These are phyloP conservation scores for Podarcis muralis DNA, from an alignment of 2,113 vertebrate genomes.

Conservation along the genomic window DNA sequence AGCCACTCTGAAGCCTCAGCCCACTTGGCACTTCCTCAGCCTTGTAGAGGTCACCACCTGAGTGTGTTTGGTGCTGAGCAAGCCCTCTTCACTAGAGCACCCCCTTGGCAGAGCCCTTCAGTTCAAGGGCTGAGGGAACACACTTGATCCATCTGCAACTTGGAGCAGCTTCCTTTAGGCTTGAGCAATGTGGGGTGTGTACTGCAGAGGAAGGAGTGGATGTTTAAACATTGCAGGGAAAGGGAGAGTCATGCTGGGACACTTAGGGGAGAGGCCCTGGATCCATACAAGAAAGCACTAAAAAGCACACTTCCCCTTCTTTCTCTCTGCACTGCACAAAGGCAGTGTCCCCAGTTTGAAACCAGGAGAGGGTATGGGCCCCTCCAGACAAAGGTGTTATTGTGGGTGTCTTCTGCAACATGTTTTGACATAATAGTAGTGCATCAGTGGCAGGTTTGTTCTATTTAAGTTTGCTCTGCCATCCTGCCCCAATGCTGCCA, in stretches of 20 bases:
- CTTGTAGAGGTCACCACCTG: neutral
- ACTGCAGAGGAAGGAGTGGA: neutral
- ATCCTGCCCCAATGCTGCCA: too few relatives aligned
- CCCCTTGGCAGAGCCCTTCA: neutral
- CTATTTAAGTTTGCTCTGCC: too few relatives aligned
- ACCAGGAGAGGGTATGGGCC: neutral
- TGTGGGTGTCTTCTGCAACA: too few relatives aligned
- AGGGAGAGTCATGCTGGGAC: neutral
- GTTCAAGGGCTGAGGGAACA: neutral
- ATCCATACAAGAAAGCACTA: neutral
- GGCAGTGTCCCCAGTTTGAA: neutral
- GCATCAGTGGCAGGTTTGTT: too few relatives aligned
- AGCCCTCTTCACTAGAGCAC: neutral
- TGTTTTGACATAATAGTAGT: too few relatives aligned
- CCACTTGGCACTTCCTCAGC: too few relatives aligned
- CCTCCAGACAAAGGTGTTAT: too few relatives aligned
- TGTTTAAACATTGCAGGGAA: neutral
- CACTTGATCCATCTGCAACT: neutral
- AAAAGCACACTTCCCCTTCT: neutral
- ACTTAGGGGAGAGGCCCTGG: neutral
- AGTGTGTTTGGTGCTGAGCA: neutral
- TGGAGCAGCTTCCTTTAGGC: neutral
- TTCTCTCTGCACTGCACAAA: too few relatives aligned
- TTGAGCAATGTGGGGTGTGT: neutral
- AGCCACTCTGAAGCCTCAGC: neutral